These are phyloP conservation scores for Scalopus aquaticus DNA, from an alignment of 2,113 vertebrate species.

Conservation along the genomic window DNA sequence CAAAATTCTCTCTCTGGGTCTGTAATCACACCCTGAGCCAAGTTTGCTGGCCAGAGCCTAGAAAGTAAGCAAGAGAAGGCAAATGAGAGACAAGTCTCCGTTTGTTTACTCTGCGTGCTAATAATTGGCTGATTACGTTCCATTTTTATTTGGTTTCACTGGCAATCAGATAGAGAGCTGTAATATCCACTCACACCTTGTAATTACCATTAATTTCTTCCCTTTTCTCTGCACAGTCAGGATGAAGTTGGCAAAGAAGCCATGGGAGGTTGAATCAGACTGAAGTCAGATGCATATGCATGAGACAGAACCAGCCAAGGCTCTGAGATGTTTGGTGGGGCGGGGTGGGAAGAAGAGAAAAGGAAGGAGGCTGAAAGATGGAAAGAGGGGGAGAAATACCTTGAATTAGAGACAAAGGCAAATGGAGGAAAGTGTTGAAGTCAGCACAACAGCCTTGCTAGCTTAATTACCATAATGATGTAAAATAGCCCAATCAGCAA, in stretches of 20 bases:
- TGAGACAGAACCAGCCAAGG: slow-evolving; percentile 40
- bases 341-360: neutral
- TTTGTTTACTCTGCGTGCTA: slow-evolving; percentile 82
- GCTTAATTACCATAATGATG: slow-evolving; percentile 91
- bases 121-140: slow-evolving; percentile 83
- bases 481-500: slow-evolving; percentile 91
- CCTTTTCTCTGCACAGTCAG: slow-evolving; percentile 66
- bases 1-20: neutral
- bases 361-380: slow-evolving; percentile 49
- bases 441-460: slow-evolving; percentile 87
- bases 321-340: slow-evolving; percentile 28
- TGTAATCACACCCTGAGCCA: neutral
- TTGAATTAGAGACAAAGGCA: slow-evolving; percentile 88
- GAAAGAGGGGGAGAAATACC: slow-evolving; percentile 75
- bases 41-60: neutral
- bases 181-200: slow-evolving; percentile 80
- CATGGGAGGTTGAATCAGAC: slow-evolving; percentile 36
- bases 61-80: neutral
- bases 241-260: slow-evolving; percentile 76
- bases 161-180: slow-evolving; percentile 82
- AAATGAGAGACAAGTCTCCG: neutral
- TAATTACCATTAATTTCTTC: slow-evolving; percentile 86
- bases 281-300: slow-evolving; percentile 43
- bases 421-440: slow-evolving; percentile 83
- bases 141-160: slow-evolving; percentile 83